Percentiles rank a stretch among this genome's conserved stretches.
Conservation (phyloP, 30 jellyfish, hydroid and myxozoan species). For the Catostylus mosaicus region DNA sequence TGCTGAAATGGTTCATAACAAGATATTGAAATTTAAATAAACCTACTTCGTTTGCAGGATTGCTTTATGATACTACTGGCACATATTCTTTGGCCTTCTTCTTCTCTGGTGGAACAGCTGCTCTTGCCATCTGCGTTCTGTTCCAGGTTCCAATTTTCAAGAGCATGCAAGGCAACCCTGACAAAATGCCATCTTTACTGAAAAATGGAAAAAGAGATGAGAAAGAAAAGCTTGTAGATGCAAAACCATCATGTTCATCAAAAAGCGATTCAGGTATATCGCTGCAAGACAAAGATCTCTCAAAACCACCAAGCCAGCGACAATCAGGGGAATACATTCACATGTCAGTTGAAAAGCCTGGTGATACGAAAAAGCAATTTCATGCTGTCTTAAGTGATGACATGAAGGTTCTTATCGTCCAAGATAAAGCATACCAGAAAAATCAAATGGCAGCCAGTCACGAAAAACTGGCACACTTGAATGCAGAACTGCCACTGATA, state of each 20-base stretch:
- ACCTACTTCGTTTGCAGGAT: too few relatives aligned
- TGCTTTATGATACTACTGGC: constrained; percentile 81
- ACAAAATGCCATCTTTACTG: constrained; percentile 13
- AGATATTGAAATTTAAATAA: too few relatives aligned
- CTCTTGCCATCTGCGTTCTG: constrained; percentile 74
- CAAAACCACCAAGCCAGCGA: constrained; percentile 41
- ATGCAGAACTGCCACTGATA: constrained; percentile 28
- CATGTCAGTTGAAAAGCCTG: constrained; percentile 9
- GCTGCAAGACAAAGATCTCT: constrained; percentile 16
- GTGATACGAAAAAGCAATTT: neutral
- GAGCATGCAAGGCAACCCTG: constrained; percentile 39
- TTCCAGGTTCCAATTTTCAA: constrained; percentile 76
- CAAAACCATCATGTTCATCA: constrained; percentile 39
- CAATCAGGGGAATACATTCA: constrained; percentile 50
- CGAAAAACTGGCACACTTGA: constrained; percentile 9
- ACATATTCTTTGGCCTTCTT: constrained; percentile 86
- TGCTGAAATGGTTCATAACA: too few relatives aligned
- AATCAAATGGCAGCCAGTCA: neutral
- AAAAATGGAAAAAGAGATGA: constrained; percentile 26
- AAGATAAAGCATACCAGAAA: constrained; percentile 12
- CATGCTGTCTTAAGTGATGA: constrained; percentile 54
- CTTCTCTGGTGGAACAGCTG: constrained; percentile 93
- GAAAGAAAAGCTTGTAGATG: neutral
- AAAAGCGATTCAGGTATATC: constrained; percentile 62
- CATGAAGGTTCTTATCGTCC: constrained; percentile 27